Base-by-base conservation (phyloP, 2,113 vertebrate genomes). In the Cnemophilus loriae region DNA sequence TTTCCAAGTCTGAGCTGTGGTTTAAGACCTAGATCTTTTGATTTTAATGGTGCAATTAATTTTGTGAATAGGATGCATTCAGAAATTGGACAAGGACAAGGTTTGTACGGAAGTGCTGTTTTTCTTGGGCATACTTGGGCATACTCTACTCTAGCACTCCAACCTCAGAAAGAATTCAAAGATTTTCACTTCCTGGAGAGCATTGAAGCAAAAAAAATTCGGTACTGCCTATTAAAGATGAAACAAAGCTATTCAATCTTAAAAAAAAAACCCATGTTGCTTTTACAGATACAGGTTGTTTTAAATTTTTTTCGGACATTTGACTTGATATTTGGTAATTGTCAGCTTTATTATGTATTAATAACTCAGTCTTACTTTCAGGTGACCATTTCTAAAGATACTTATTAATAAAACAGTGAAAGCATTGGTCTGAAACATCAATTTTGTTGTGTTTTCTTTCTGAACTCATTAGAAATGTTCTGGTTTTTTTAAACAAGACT, bases 361-460 rank as follows among this genome's bases (percentile, higher is more conserved):
- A 67, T 90, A 89, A 93, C 50, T 87, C 35, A 30, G 39, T 91
- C 24, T 90, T 92, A 44, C 42, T 95, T 95, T 86, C 76, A 86
- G 64, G 32, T 93, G 37, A 81, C 39, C n/a, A 57, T 42, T 89
- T 93, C 52, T 81, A 77, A 93, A 49, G n/a, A 41, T 81, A 56
- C 63, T 59, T 87, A 1, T 52, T 78, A 97, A 96, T 96, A 96
- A 97, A 97, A 59, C 41, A 68, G 37, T 90, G 73, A 93, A 94
- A 81, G 27, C 65, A n/a, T 81, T 92, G 61, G 56, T 90, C 85
- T 88, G 75, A 95, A 93, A 86, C 49, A 71, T 57, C 13, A 7
- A 35, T 93, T 95, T 94, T 81, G 93, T 96, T 94, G 90, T 90
- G 94, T 90, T 93, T 94, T 94, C 64, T 90, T 96, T 96, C 71